Conservation (phyloP, 2,797 vertebrate genomes). For the Pagetopsis macropterus region DNA sequence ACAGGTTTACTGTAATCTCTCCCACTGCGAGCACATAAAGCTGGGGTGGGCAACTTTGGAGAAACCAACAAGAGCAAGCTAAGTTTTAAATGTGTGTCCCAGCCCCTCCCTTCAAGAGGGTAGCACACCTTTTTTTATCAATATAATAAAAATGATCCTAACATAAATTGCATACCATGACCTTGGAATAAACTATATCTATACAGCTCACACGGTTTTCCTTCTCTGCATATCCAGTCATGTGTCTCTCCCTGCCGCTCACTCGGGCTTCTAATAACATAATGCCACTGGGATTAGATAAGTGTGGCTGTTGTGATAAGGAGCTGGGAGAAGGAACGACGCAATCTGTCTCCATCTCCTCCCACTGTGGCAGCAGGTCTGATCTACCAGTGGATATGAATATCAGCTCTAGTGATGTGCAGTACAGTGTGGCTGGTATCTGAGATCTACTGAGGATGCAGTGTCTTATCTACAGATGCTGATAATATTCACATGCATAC, state of each 20-base stretch:
- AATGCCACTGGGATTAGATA: constrained; percentile 55
- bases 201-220: constrained; percentile 24
- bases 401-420: constrained; percentile 42
- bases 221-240: constrained; percentile 26
- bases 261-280: constrained; percentile 52
- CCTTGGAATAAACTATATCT: constrained; percentile 39
- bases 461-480: constrained; percentile 19
- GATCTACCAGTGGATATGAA: constrained; percentile 55
- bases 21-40: constrained; percentile 4
- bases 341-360: constrained; percentile 70
- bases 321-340: constrained; percentile 49
- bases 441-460: constrained; percentile 34
- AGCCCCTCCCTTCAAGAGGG: too few species aligned
- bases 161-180: background rate
- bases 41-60: too few species aligned
- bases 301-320: constrained; percentile 67
- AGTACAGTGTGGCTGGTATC: constrained; percentile 33
- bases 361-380: constrained; percentile 51
- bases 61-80: too few species aligned
- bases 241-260: constrained; percentile 41
- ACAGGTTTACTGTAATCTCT: background rate
- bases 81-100: too few species aligned
- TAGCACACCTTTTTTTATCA: too few species aligned
- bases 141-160: too few species aligned
- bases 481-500: constrained; percentile 15